phyloP scores from a whole-genome alignment of 1,140 invertebrate species.

The Caenorhabditis inopinata region DNA sequence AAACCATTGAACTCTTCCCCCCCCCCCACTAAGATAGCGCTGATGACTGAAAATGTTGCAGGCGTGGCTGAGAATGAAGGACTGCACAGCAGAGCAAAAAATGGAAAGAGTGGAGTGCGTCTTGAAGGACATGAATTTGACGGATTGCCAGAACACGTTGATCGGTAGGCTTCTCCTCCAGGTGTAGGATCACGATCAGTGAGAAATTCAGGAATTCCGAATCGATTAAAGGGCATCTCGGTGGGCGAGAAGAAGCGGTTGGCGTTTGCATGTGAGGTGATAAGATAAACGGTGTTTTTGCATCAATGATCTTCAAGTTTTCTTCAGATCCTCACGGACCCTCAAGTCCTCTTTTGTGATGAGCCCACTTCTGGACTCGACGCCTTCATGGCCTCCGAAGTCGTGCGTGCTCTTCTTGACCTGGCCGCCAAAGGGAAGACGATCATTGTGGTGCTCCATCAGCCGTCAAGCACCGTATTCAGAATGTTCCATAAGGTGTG shows the following conservation, averaged over 20 bases:
- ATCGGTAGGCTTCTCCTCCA: slow-evolving; percentile 71
- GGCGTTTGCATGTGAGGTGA: slow-evolving; percentile 67
- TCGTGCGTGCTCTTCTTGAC: not conserved
- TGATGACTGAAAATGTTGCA: too few relatives aligned
- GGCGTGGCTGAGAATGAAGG: slow-evolving; percentile 41
- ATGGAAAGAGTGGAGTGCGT: slow-evolving; percentile 38
- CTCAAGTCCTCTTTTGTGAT: slow-evolving; percentile 77
- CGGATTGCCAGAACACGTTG: slow-evolving; percentile 76
- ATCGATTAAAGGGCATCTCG: slow-evolving; percentile 72
- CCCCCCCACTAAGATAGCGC: too few relatives aligned
- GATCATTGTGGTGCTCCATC: slow-evolving; percentile 80
- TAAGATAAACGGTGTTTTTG: not conserved
- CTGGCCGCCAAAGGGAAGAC: slow-evolving; percentile 70
- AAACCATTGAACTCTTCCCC: too few relatives aligned
- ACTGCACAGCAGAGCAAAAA: slow-evolving; percentile 22
- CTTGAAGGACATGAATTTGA: slow-evolving; percentile 36
- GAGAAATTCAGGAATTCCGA: slow-evolving; percentile 69
- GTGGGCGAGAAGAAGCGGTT: slow-evolving; percentile 69
- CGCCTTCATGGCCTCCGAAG: slow-evolving; percentile 75
- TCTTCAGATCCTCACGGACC: slow-evolving; percentile 72
- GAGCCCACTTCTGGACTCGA: slow-evolving; percentile 80
- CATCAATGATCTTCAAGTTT: slow-evolving; percentile 23
- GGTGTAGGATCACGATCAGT: too few relatives aligned
- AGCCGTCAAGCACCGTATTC: slow-evolving; percentile 80
- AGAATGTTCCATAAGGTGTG: slow-evolving; percentile 68